Evolutionary conservation across 92 coral and sea anemone genomes (phyloP), one percentile per base, ranked within the genome.

Genomic region (Epizoanthus fatuus): DNA sequence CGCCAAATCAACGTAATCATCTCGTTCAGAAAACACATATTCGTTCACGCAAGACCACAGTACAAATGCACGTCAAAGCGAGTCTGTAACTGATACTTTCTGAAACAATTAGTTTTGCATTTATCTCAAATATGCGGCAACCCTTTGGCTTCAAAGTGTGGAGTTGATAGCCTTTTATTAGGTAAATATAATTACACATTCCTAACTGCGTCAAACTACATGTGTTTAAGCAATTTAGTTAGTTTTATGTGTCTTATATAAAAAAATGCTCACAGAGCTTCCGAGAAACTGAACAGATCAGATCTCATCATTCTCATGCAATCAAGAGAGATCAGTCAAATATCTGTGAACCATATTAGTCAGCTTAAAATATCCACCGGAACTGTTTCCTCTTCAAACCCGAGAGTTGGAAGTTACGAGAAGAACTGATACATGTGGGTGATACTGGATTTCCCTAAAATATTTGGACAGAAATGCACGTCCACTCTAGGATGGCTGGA

Each of bases 221-320:
- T 66, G 72, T 66, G 72, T 35, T 66, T 66, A 32, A 14, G 47
- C 42, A 39, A 15, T 65, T 65, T 65, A 65, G 47, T 65, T 11
- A 47, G 12, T 47, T 47, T 47, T 44, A 44, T 7, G 1, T 29
- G 35, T 29, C 35, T 29, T 29, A 29, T 29, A 29, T 29, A 29
- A 47, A 6, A 45, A 47, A 47, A 47, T 66, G 19, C 20, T 37
- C 6, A 13, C 16, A 4, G 40, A 42, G 72, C 49, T 37, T 38
- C 40, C 40, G 49, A 66, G 45, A 37, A 4, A 37, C 13, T 32
- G n/a, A 37, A 5, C 14, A 42, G 72, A 42, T 66, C 72, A 66
- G 8, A 37, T n/a, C 20, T 66, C 13, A n/a, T n/a, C n/a, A n/a
- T n/a, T n/a, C n/a, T n/a, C n/a, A n/a, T n/a, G n/a, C n/a, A 66